Evolutionary conservation across 2,888 invertebrate species (phyloP), one percentile per base, ranked within the genome.

Genomic region (Pharmacophagus antenor): DNA sequence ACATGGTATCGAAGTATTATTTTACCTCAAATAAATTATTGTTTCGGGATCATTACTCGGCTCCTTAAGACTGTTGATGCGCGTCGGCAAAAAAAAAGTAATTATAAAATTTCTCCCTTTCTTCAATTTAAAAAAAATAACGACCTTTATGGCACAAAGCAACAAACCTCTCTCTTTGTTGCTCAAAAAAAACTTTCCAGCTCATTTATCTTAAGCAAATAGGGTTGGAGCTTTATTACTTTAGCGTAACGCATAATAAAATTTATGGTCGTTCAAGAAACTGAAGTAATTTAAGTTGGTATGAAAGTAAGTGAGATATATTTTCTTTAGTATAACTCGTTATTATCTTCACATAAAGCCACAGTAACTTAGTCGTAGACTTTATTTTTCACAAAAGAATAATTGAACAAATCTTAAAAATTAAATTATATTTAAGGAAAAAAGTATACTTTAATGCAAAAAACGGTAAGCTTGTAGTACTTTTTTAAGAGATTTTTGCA

Each of bases 121-220:
- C 49, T 31, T 42, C 31, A 54, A 12, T 59, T 55, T 58, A 46
- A 53, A 52, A 10, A 51, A 58, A 20, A 48, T 58, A 58, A 58
- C 54, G 54, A 55, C 23, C 44, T 27, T 42, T 22, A 60, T 12
- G 44, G 27, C 42, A 21, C 15, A 41, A 48, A 59, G 50, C 22
- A 44, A 60, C 31, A 60, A 60, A 60, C 44, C 22, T 50, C 22
- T 50, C 44, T 56, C 41, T 59, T 25, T 44, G 6, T 56, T 51
- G 52, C 55, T 61, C 49, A 64, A 70, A 70, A 63, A 59, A 67
- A 49, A 58, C 63, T 70, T 69, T 62, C 64, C 70, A 70, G 56
- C 66, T 70, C 75, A 76, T 77, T 77, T 76, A 66, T 78, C 70
- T 74, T 67, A 65, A 70, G 67, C 68, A 76, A 80, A 73, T 72